Evolutionary conservation across 2,888 invertebrate species (phyloP).

Genomic region (Clistopyga incitator): DNA sequence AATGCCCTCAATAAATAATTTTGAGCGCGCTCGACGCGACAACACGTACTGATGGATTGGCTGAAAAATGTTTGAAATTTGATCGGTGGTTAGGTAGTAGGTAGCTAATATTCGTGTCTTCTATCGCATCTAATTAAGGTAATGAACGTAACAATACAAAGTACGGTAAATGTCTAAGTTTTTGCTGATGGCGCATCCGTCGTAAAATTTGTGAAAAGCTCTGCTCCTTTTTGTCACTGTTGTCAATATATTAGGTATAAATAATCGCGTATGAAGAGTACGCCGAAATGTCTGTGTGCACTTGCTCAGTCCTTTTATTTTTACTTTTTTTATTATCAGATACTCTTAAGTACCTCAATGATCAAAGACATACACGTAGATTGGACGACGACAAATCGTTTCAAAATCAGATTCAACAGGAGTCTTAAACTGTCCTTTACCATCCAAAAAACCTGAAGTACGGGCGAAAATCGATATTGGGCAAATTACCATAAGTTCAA

Average conservation of each 20-base stretch:
- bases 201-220: slow-evolving; percentile 35
- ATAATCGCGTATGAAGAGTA: slow-evolving; percentile 47
- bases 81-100: slow-evolving; percentile 50
- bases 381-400: slow-evolving; percentile 1
- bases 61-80: slow-evolving; percentile 35
- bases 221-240: slow-evolving; percentile 46
- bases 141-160: slow-evolving; percentile 35
- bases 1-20: background rate
- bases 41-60: slow-evolving; percentile 22
- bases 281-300: slow-evolving; percentile 46
- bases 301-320: slow-evolving; percentile 20
- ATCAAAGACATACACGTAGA: slow-evolving; percentile 20
- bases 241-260: slow-evolving; percentile 48
- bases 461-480: background rate
- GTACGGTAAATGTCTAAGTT: slow-evolving; percentile 53
- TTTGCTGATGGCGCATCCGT: slow-evolving; percentile 61
- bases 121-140: slow-evolving; percentile 60
- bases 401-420: slow-evolving; percentile 7
- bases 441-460: slow-evolving; percentile 4
- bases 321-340: slow-evolving; percentile 2
- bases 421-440: background rate
- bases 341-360: background rate
- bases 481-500: background rate
- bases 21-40: background rate
- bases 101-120: slow-evolving; percentile 67